Evolutionary conservation across 2,797 vertebrate genomes (phyloP).

Genomic region (Parauchenoglanis ngamensis): DNA sequence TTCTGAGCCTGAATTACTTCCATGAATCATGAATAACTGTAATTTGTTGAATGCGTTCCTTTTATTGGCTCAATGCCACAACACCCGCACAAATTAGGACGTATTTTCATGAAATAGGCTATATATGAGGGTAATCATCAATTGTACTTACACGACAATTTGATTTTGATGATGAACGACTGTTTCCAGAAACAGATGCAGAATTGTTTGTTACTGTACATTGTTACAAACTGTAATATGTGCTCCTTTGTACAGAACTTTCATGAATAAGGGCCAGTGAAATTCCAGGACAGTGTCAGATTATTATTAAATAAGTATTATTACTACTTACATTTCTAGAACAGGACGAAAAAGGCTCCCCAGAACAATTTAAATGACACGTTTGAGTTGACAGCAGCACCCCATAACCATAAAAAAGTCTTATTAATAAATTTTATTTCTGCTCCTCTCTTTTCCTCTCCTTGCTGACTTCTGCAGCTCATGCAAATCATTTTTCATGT

Average conservation of each 20-base stretch:
- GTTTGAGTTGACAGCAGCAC: constrained; percentile 6
- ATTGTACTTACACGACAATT: not conserved
- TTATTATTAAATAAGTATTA: too few relatives aligned
- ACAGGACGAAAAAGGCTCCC: constrained; percentile 25
- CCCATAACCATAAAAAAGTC: constrained; percentile 21
- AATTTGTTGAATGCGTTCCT: not conserved
- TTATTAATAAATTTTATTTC: not conserved
- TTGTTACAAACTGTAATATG: not conserved
- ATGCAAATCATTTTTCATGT: constrained; percentile 23
- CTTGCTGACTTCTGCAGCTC: constrained; percentile 16
- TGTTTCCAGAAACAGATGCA: not conserved
- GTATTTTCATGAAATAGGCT: not conserved
- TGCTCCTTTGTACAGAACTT: not conserved
- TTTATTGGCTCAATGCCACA: not conserved
- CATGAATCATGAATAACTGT: not conserved
- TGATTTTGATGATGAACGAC: not conserved
- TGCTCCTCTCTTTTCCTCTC: not conserved
- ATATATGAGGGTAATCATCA: not conserved
- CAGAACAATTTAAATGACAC: constrained; percentile 30
- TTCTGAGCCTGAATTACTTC: not conserved
- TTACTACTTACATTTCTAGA: constrained; percentile 23
- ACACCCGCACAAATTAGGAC: not conserved
- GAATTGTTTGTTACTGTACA: not conserved
- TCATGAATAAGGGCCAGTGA: not conserved
- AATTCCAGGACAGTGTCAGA: not conserved